Evolutionary conservation across 2,888 invertebrate genomes (phyloP).

Genomic region (Drosophila sordidula): DNA sequence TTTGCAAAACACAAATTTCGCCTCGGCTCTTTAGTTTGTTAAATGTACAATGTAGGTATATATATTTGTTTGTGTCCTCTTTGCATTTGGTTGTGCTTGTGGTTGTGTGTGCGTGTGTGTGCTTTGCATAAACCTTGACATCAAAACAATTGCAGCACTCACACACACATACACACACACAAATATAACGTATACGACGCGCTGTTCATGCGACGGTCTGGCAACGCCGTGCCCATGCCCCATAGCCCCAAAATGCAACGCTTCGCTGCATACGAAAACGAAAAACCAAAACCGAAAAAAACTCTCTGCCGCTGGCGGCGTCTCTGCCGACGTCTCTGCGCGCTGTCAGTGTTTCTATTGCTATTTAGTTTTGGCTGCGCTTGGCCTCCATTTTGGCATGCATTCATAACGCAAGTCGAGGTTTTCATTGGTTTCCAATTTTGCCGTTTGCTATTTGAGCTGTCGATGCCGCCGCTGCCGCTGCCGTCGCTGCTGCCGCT

Average conservation of each 20-base stretch:
- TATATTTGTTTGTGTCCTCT: conserved; percentile 29
- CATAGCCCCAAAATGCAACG: conserved; percentile 78
- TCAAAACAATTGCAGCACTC: conserved; percentile 49
- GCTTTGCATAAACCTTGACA: conserved; percentile 59
- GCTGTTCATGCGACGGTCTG: conserved; percentile 52
- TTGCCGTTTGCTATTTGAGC: conserved; percentile 68
- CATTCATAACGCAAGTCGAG: conserved; percentile 80
- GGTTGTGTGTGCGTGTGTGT: conserved; percentile 24
- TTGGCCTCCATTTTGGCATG: conserved; percentile 80
- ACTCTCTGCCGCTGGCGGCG: not conserved
- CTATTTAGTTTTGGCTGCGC: conserved; percentile 77
- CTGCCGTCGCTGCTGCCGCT: conserved; percentile 3
- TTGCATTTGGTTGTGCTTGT: conserved; percentile 31
- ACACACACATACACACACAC: conserved; percentile 17
- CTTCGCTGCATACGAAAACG: conserved; percentile 73
- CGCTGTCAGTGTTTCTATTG: conserved; percentile 54
- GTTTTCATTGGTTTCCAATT: conserved; percentile 81
- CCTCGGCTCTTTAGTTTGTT: not conserved
- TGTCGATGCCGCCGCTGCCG: conserved; percentile 37
- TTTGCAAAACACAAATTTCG: conserved; percentile 25
- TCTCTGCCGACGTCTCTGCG: not conserved
- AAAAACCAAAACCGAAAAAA: conserved; percentile 38
- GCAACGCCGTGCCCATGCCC: conserved; percentile 64
- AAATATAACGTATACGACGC: conserved; percentile 60
- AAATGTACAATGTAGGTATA: no score